Percentiles rank a stretch among this genome's conserved stretches.
Conservation (phyloP, 92 coral and sea anemone genomes). For the Phenganax marumi region DNA sequence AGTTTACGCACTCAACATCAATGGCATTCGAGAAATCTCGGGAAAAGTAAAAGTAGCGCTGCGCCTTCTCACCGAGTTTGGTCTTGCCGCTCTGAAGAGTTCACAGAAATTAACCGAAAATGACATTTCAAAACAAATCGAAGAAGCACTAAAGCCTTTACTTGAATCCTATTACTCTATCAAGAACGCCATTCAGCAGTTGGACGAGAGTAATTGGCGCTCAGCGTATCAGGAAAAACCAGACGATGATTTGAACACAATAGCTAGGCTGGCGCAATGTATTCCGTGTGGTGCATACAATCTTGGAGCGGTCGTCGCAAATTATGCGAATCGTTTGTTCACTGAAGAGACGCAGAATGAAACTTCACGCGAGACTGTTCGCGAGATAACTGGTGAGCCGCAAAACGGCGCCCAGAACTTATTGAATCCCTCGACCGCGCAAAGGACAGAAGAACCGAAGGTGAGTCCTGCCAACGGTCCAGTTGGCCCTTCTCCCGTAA, state of each 20-base stretch:
- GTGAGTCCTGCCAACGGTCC: conserved; percentile 10
- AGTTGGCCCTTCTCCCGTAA: background rate
- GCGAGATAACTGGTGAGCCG: background rate
- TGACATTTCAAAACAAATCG: conserved; percentile 71
- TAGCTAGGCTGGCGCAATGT: conserved; percentile 74
- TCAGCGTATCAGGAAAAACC: conserved; percentile 53
- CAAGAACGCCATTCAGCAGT: conserved; percentile 79
- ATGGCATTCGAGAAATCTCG: conserved; percentile 85
- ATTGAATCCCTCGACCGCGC: background rate
- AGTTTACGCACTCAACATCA: conserved; percentile 65
- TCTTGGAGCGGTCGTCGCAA: conserved; percentile 69
- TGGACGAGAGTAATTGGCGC: conserved; percentile 84
- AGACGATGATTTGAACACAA: conserved; percentile 82
- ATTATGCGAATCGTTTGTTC: conserved; percentile 67
- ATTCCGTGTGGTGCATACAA: conserved; percentile 79
- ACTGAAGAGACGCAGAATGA: background rate
- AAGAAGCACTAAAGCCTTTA: conserved; percentile 81
- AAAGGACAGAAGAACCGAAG: conserved; percentile 16
- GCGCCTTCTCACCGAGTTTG: conserved; percentile 88
- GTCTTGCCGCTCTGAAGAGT: conserved; percentile 77
- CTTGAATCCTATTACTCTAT: conserved; percentile 86
- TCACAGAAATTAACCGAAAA: conserved; percentile 62
- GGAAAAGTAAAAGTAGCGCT: conserved; percentile 93
- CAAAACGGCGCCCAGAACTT: background rate
- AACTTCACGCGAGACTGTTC: background rate